These are phyloP conservation scores for Frankliniella fusca DNA, from an alignment of 2,888 invertebrate genomes.

Conservation along the genomic window DNA sequence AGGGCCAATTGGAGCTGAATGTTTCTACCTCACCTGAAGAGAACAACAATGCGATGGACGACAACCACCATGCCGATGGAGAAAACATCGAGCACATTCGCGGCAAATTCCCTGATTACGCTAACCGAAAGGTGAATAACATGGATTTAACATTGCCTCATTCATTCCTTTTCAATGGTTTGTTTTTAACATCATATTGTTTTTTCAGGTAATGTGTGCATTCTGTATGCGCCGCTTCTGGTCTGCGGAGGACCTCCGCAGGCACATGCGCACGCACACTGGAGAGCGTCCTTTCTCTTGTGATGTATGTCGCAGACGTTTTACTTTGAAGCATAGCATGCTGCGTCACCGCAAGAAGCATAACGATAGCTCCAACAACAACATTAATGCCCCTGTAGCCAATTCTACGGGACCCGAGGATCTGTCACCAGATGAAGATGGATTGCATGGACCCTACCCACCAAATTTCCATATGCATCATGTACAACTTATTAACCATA, in stretches of 20 bases:
- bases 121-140: conserved; percentile 67
- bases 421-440: conserved; percentile 45
- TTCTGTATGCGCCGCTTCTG: conserved; percentile 91
- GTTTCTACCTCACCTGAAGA: conserved; percentile 49
- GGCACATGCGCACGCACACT: conserved; percentile 92
- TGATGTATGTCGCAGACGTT: conserved; percentile 79
- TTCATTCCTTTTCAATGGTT: neutral
- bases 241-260: conserved; percentile 88
- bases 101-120: conserved; percentile 80
- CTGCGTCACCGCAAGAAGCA: conserved; percentile 88
- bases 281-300: conserved; percentile 90
- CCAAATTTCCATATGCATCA: conserved; percentile 10
- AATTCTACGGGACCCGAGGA: neutral
- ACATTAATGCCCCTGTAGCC: conserved; percentile 45
- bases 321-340: conserved; percentile 93
- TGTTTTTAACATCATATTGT: conserved; percentile 31
- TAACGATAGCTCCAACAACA: conserved; percentile 46
- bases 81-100: conserved; percentile 63
- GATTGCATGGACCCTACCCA: conserved; percentile 22
- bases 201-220: conserved; percentile 71
- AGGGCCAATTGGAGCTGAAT: conserved; percentile 67
- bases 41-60: conserved; percentile 38
- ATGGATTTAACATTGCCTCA: neutral
- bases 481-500: conserved; percentile 29
- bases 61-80: conserved; percentile 56